These are phyloP conservation scores for Hyposoter didymator DNA, from an alignment of 2,888 invertebrate species.

Conservation along the genomic window DNA sequence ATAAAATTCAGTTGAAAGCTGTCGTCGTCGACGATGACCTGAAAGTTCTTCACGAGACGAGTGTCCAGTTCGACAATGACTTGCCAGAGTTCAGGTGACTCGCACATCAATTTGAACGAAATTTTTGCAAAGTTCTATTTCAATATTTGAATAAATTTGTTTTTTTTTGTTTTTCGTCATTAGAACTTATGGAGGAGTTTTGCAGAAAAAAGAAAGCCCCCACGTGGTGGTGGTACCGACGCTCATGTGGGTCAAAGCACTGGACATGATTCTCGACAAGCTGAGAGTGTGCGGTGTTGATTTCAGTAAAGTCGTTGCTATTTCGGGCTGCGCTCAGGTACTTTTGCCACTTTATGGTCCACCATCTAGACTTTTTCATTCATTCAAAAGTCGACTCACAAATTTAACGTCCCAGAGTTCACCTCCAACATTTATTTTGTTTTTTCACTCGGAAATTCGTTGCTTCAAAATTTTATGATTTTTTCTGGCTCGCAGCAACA, in stretches of 20 bases:
- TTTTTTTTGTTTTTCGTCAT: not conserved
- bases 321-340: conserved; percentile 97
- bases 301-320: conserved; percentile 91
- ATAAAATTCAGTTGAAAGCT: conserved; percentile 92
- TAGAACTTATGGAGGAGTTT: conserved; percentile 88
- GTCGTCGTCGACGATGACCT: conserved; percentile 91
- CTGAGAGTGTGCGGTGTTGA: conserved; percentile 93
- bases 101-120: not conserved
- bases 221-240: conserved; percentile 91
- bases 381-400: not conserved
- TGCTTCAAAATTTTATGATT: not conserved
- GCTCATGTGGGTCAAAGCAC: conserved; percentile 97
- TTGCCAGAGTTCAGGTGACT: conserved; percentile 96
- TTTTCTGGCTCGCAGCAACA: conserved; percentile 90
- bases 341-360: conserved; percentile 26
- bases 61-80: conserved; percentile 96
- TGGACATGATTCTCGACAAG: conserved; percentile 95
- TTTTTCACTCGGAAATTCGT: not conserved
- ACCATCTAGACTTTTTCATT: not conserved
- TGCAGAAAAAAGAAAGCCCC: conserved; percentile 85
- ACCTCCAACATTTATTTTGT: not conserved
- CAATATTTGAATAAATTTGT: not conserved
- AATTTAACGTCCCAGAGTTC: not conserved
- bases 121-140: not conserved
- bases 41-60: conserved; percentile 90